Base-by-base conservation (phyloP, 2,113 vertebrate species). In the Salvator merianae region DNA sequence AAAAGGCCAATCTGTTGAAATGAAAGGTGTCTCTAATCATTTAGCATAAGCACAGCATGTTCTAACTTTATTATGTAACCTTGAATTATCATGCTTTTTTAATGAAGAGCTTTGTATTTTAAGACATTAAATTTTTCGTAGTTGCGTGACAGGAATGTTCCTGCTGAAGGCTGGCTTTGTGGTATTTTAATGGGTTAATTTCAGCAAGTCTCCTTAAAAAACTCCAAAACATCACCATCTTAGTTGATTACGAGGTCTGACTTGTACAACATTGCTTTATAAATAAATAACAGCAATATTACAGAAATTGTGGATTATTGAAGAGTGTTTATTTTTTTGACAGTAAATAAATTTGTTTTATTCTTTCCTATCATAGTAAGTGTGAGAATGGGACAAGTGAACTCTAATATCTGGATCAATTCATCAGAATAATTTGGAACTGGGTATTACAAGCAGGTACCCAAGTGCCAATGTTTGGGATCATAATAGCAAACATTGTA, bases 11-110 rank as follows among this genome's bases (percentile, higher is more conserved):
- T 96, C 95, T 96, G 95, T 94, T 96, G 91, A 95, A 96, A 96
- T 96, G 93, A 96, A 96, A 95, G 95, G 93, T 96, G 93, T 95
- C 95, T 95, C 94, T 96, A 95, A 96, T 96, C 94, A 95, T 95
- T 95, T 91, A 83, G 82, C 94, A 95, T 94, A 94, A 95, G 94
- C 93, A 94, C 94, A 94, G 91, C 91, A 93, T 94, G 89, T 90
- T 95, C 95, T 94, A 93, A 94, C 94, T 95, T 94, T 95, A 95
- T 95, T 95, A 93, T 90, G 90, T 95, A 96, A 96, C 94, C 91
- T 96, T 95, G 94, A 96, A 95, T 95, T 94, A 93, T 95, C 91
- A 90, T 92, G 79, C 90, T 90, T 85, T 95, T 92, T 88, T 95
- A 96, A 95, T 95, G 89, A 95, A 89, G 91, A 92, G 93, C 93